These are phyloP conservation scores for Strigamia crassipes DNA, from an alignment of 2,888 invertebrate genomes.

Conservation along the genomic window DNA sequence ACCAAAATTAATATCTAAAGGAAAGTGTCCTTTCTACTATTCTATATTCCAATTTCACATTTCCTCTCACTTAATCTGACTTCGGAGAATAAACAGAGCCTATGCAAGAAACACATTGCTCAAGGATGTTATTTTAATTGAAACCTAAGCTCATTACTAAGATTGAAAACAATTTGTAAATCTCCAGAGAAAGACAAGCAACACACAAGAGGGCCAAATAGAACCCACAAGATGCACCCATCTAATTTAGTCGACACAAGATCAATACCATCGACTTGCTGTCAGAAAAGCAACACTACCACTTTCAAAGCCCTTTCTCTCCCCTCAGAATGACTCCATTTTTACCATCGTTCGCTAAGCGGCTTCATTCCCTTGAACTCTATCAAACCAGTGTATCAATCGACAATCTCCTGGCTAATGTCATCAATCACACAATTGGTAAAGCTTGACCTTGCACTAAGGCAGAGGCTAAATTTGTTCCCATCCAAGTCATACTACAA, in stretches of 20 bases:
- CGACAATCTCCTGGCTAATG: not conserved
- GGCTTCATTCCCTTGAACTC: not conserved
- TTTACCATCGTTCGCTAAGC: not conserved
- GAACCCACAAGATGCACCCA: constrained; percentile 26
- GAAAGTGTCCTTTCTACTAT: too few relatives aligned
- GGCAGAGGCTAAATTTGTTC: too few relatives aligned
- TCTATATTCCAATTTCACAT: not conserved
- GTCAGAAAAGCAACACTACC: constrained; percentile 12
- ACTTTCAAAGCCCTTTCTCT: constrained; percentile 1
- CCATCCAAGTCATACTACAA: too few relatives aligned
- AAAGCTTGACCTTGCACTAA: too few relatives aligned
- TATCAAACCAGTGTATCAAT: not conserved
- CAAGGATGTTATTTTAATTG: constrained; percentile 6
- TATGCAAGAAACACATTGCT: not conserved
- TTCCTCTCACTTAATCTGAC: not conserved
- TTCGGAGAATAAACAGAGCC: not conserved
- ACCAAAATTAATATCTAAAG: too few relatives aligned
- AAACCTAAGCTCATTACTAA: constrained; percentile 30
- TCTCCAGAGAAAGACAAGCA: constrained; percentile 12
- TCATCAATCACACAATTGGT: not conserved
- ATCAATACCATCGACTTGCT: constrained; percentile 21
- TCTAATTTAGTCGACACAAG: constrained; percentile 26
- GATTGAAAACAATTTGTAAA: constrained; percentile 30
- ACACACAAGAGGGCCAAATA: constrained; percentile 16
- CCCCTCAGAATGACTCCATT: not conserved